Percentiles rank a stretch among this genome's conserved stretches.
Conservation (phyloP, 2,797 vertebrate genomes). For the Centroberyx gerrardi region DNA sequence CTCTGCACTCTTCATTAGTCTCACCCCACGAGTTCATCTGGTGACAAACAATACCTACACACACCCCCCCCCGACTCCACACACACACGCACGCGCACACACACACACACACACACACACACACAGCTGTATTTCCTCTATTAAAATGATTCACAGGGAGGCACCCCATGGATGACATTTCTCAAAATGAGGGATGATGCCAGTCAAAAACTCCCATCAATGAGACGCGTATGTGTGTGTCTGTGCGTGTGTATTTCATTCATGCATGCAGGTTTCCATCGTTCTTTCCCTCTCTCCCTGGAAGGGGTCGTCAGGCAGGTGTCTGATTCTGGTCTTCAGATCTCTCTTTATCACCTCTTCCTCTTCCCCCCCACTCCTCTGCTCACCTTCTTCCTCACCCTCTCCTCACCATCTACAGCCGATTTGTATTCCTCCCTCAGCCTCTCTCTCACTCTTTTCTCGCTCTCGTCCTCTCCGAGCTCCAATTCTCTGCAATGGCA, state of each 20-base stretch:
- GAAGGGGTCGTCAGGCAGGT: slow-evolving; percentile 53
- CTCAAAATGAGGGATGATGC: slow-evolving; percentile 81
- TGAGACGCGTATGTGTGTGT: slow-evolving; percentile 44
- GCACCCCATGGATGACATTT: slow-evolving; percentile 75
- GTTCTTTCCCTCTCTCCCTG: slow-evolving; percentile 17
- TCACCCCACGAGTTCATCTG: slow-evolving; percentile 81
- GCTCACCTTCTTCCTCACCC: slow-evolving; percentile 37
- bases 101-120: slow-evolving; percentile 36
- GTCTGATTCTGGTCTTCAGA: slow-evolving; percentile 52
- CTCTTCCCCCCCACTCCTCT: slow-evolving; percentile 19
- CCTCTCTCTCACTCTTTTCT: slow-evolving; percentile 44
- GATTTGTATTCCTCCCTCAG: slow-evolving; percentile 74
- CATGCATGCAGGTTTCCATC: slow-evolving; percentile 27
- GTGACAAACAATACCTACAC: slow-evolving; percentile 83
- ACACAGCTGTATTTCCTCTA: slow-evolving; percentile 76
- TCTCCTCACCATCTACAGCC: slow-evolving; percentile 47
- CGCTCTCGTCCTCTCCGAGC: slow-evolving; percentile 24
- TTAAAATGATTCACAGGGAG: slow-evolving; percentile 83
- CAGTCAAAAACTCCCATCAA: slow-evolving; percentile 76
- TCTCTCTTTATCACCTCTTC: slow-evolving; percentile 52
- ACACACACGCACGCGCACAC: slow-evolving; percentile 29
- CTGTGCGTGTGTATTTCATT: slow-evolving; percentile 56
- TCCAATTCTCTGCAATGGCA: slow-evolving; percentile 31
- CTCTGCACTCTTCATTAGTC: slow-evolving; percentile 82
- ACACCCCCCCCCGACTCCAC: slow-evolving; percentile 37